Base-by-base conservation (phyloP, 2,888 invertebrate genomes). In the Synergus gifuensis region DNA sequence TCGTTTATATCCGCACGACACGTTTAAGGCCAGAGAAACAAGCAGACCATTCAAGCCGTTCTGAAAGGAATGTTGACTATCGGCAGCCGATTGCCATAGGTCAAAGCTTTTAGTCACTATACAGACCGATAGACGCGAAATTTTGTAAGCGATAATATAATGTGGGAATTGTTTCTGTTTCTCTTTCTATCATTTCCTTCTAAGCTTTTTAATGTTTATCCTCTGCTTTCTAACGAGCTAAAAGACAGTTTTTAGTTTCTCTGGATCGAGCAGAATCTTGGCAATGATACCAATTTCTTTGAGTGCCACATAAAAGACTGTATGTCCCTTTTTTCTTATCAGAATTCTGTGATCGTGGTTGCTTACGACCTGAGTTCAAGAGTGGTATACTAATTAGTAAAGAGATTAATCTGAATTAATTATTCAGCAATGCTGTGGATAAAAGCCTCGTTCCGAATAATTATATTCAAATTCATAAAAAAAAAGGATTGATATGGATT, bases 1-100 rank as follows among this genome's bases (percentile, higher is more conserved):
- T 2, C 60, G 11, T 60, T 22, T 22, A 60, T 22, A 60, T 58
- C 62, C 36, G 40, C n/a, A 28, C 40, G 42, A 42, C 76, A 28
- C 76, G 49, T 46, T 60, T 60, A 67, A 66, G 77, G 81, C 77
- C 79, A 62, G 79, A 83, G 85, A 88, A 89, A 90, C 89, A 90
- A 89, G 86, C 88, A 83, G 83, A 84, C 89, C 90, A 89, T 90
- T 90, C 86, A 89, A 85, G 86, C 85, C 86, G 84, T 83, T 85
- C 83, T 83, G 73, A 87, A 87, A 89, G 90, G 89, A 89, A 90
- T 87, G 89, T 85, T 28, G 86, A 87, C 89, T 90, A 90, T 91
- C 91, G 87, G 86, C 86, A 86, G 83, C 87, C 88, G 89, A 89
- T 90, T 90, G 89, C 88, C 88, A 91, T 90, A 90, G 91, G 91